Evolutionary conservation across 2,888 invertebrate genomes (phyloP).

Genomic region (Nephrotoma guestfalica): DNA sequence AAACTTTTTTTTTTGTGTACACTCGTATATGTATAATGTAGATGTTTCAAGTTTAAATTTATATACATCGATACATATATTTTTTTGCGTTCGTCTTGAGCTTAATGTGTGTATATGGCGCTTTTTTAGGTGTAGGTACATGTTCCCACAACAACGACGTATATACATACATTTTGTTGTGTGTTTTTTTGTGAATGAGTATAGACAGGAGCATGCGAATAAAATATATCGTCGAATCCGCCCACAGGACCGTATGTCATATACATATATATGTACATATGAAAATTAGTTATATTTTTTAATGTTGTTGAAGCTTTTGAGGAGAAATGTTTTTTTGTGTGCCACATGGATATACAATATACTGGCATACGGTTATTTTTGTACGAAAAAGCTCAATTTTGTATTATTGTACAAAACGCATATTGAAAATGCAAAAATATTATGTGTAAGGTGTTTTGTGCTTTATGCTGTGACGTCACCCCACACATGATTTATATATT

Average conservation of each 20-base stretch:
- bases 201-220: background rate
- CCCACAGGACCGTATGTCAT: background rate
- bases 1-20: background rate
- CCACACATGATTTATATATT: background rate
- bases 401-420: background rate
- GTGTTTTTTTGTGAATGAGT: background rate
- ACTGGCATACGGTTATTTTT: too few relatives aligned
- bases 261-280: background rate
- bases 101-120: background rate
- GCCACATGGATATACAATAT: background rate
- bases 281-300: background rate
- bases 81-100: background rate
- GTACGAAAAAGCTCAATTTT: background rate
- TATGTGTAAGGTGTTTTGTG: background rate
- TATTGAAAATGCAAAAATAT: background rate
- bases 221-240: background rate
- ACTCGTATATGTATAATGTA: background rate
- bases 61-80: background rate
- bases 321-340: background rate
- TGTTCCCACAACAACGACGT: background rate
- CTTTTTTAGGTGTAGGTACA: background rate
- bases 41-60: background rate
- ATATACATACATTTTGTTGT: background rate
- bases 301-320: background rate
- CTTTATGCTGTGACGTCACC: background rate